These are phyloP conservation scores for Callipepla squamata DNA, from an alignment of 2,113 vertebrate genomes.

Conservation along the genomic window DNA sequence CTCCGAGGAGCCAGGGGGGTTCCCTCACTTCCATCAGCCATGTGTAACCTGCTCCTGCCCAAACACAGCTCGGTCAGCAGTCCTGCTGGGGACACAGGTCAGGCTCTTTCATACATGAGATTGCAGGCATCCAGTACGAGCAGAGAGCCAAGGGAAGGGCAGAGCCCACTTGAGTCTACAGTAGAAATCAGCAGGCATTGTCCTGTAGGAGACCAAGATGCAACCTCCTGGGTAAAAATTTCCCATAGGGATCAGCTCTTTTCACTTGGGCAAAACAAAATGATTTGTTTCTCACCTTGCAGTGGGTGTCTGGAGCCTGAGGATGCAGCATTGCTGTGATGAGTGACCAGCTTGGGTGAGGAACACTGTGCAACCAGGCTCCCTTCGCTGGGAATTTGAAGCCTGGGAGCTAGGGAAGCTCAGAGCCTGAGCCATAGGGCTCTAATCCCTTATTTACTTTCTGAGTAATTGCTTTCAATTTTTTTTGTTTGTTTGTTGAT, in stretches of 20 bases:
- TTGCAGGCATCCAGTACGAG: rapidly evolving
- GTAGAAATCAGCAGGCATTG: neutral
- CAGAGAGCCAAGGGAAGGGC: neutral
- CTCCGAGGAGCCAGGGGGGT: neutral
- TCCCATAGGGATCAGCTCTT: neutral
- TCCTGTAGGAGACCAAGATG: neutral
- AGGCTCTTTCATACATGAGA: neutral
- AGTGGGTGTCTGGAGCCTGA: neutral
- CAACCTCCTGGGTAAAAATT: neutral
- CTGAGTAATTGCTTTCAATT: neutral
- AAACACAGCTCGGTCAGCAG: neutral
- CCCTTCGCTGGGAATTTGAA: neutral
- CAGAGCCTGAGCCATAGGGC: neutral
- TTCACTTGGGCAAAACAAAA: neutral
- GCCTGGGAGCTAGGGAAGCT: neutral
- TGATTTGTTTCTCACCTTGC: neutral
- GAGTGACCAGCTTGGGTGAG: neutral
- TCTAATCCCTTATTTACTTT: neutral
- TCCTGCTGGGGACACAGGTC: neutral
- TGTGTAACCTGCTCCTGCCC: neutral
- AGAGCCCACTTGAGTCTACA: neutral
- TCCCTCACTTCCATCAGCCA: neutral
- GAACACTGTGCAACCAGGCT: too few relatives aligned
- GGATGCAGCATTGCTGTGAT: neutral
- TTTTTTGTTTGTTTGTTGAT: neutral